Conservation (phyloP, 2,797 vertebrate genomes). For the Morelia viridis region DNA sequence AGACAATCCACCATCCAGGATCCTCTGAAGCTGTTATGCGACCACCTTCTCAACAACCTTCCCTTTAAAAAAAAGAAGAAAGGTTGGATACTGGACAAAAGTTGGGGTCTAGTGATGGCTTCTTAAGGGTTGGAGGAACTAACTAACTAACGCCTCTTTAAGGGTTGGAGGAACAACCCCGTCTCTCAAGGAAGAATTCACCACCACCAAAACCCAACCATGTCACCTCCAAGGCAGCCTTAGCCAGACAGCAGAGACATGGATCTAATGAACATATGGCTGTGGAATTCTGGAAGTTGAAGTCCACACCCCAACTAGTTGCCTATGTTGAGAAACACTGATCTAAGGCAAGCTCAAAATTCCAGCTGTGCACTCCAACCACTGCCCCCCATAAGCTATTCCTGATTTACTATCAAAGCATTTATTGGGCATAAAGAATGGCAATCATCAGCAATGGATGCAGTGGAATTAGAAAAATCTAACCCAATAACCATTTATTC, state of each 20-base stretch:
- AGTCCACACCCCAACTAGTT: background rate
- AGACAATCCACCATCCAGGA: background rate
- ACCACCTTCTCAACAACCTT: background rate
- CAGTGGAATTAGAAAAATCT: background rate
- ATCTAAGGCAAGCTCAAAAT: background rate
- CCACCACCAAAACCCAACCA: background rate
- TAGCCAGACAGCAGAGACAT: background rate
- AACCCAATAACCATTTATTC: background rate
- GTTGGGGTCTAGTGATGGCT: background rate
- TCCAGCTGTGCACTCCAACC: background rate
- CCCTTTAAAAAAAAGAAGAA: background rate
- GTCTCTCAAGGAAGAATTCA: background rate
- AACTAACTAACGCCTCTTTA: background rate
- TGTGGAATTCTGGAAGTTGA: background rate
- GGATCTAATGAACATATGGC: too few relatives aligned
- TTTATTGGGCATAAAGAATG: background rate
- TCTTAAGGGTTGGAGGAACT: background rate
- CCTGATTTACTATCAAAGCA: background rate
- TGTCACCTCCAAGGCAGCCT: background rate
- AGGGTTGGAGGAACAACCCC: background rate
- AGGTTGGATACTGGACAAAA: background rate
- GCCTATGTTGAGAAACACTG: background rate
- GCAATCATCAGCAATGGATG: background rate
- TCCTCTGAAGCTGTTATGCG: background rate
- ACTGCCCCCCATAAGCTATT: background rate